Evolutionary conservation across 2,888 invertebrate genomes (phyloP).

Genomic region (Ectobius pallidus): DNA sequence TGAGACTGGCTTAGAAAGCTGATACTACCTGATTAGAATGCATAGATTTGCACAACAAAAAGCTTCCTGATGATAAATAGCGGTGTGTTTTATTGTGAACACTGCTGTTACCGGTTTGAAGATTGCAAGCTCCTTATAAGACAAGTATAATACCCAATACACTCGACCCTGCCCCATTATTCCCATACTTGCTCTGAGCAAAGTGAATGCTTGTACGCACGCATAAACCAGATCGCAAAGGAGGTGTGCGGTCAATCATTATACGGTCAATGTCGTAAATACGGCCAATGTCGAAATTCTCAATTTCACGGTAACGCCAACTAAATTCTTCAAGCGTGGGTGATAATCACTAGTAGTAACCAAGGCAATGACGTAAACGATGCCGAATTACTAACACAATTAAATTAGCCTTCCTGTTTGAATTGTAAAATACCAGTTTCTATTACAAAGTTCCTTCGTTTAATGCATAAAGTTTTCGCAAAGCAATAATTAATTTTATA

Average conservation of each 20-base stretch:
- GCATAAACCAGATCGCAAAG: neutral
- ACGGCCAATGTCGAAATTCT: conserved; percentile 20
- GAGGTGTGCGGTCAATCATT: neutral
- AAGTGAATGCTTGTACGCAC: neutral
- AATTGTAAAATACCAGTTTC: too few relatives aligned
- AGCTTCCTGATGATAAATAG: too few relatives aligned
- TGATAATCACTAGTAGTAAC: neutral
- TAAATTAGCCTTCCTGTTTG: too few relatives aligned
- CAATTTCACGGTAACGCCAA: conserved; percentile 20
- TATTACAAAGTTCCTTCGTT: too few relatives aligned
- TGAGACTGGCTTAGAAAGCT: too few relatives aligned
- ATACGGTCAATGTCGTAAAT: conserved; percentile 1
- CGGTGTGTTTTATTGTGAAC: too few relatives aligned
- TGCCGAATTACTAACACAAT: too few relatives aligned
- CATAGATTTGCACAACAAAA: too few relatives aligned
- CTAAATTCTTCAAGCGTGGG: conserved; percentile 11
- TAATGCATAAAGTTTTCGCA: too few relatives aligned
- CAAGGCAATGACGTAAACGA: too few relatives aligned
- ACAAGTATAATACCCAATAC: neutral
- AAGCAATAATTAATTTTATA: too few relatives aligned
- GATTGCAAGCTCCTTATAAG: neutral
- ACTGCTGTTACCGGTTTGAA: neutral
- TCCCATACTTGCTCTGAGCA: neutral
- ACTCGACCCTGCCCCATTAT: conserved; percentile 7
- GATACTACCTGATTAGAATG: too few relatives aligned